phyloP scores from a whole-genome alignment of 2,797 vertebrate genomes.

The Catostomus latipinnis region DNA sequence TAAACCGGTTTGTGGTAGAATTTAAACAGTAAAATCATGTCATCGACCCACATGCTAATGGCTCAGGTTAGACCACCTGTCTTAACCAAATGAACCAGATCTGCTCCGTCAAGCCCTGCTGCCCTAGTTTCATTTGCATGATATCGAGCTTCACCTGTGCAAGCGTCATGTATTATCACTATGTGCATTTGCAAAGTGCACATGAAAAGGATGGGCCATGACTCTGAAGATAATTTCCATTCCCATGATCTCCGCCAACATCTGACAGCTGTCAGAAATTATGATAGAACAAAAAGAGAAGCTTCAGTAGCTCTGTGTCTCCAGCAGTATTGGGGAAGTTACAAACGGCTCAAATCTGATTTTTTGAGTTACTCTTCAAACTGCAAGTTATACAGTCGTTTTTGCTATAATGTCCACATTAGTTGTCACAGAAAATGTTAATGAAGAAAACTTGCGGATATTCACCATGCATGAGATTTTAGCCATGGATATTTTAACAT shows the following conservation, averaged over 20 bases:
- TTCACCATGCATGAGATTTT: no score
- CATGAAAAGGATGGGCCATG: constrained; percentile 26
- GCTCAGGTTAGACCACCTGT: constrained; percentile 16
- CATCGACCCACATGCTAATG: constrained; percentile 12
- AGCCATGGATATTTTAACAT: no score
- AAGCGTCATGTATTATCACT: neutral
- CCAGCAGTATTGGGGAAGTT: no score
- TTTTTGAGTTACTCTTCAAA: no score
- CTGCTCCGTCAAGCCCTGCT: neutral
- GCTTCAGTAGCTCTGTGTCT: no score
- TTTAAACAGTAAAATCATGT: constrained; percentile 28
- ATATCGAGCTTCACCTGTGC: constrained; percentile 12
- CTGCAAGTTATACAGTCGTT: no score
- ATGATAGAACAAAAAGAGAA: no score
- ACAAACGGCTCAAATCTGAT: no score
- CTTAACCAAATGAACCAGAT: constrained; percentile 42
- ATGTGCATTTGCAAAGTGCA: constrained; percentile 18
- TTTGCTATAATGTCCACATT: no score
- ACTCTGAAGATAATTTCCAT: constrained; percentile 31
- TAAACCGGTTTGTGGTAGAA: constrained; percentile 30
- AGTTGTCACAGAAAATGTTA: no score
- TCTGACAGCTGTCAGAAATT: no score
- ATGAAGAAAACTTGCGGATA: no score
- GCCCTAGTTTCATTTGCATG: constrained; percentile 29
- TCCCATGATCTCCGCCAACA: neutral